These are phyloP conservation scores for Tenrec ecaudatus DNA, from an alignment of 2,113 vertebrate genomes.

Conservation along the genomic window DNA sequence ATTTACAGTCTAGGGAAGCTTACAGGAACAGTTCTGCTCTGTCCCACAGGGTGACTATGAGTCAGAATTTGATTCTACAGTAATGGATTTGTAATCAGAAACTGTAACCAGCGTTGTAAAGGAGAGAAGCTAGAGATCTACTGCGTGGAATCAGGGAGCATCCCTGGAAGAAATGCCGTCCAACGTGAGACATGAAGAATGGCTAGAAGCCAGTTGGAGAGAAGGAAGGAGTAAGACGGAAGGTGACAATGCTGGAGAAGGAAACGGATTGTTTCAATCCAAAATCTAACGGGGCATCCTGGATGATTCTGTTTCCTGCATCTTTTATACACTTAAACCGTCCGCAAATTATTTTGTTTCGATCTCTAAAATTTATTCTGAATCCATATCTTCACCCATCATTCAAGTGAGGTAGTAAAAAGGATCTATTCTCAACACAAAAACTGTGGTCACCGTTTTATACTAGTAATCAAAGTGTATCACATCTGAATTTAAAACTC, in stretches of 20 bases:
- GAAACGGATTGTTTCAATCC: background rate
- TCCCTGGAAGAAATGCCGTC: background rate
- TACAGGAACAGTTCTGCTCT: background rate
- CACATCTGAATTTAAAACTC: background rate
- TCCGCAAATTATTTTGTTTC: background rate
- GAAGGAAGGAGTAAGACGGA: background rate
- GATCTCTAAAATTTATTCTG: background rate
- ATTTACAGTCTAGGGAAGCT: background rate
- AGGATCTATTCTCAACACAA: background rate
- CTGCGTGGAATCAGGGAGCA: background rate
- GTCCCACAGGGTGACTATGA: background rate
- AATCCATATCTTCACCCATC: background rate
- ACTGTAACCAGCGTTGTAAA: background rate
- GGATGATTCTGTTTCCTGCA: background rate
- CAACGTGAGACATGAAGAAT: slow-evolving; percentile 24
- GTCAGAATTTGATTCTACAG: background rate
- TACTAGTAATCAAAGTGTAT: background rate
- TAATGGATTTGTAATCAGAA: background rate
- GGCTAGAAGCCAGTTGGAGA: background rate
- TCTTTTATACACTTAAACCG: background rate
- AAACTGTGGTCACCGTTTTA: background rate
- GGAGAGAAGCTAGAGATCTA: background rate
- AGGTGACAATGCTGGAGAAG: background rate
- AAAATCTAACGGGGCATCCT: background rate
- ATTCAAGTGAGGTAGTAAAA: background rate